Percentiles rank a stretch among this genome's conserved stretches.
These are phyloP conservation scores for Brachionus angularis DNA, from an alignment of 1,140 invertebrate species.

Conservation along the genomic window DNA sequence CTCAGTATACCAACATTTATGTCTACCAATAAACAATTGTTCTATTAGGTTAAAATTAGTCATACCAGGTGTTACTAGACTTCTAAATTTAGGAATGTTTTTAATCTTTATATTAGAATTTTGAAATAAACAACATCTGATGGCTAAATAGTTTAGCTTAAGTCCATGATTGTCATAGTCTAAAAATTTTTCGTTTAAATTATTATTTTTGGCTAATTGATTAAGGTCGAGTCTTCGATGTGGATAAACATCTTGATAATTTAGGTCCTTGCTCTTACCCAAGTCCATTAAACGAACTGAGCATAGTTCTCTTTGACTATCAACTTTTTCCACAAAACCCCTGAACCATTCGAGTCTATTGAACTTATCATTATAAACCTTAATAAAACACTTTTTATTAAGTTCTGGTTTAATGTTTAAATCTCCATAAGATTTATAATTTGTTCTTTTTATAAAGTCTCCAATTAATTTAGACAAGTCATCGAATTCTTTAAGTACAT, in stretches of 20 bases:
- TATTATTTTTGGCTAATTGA: neutral
- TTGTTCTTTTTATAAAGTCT: slow-evolving; percentile 1
- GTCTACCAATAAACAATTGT: neutral
- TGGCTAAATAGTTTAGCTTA: slow-evolving; percentile 28
- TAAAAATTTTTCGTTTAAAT: no score
- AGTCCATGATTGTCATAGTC: slow-evolving; percentile 17
- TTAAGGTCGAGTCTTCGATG: neutral
- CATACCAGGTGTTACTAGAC: neutral
- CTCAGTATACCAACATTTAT: slow-evolving; percentile 26
- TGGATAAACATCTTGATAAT: neutral
- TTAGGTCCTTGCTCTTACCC: neutral
- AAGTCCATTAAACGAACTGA: neutral
- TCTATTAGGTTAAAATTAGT: slow-evolving; percentile 10
- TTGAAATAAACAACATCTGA: slow-evolving; percentile 29
- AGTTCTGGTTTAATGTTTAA: neutral
- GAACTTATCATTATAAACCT: neutral
- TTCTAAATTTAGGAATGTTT: neutral
- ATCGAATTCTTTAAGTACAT: slow-evolving; percentile 3
- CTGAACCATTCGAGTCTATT: neutral
- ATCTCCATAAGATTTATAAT: slow-evolving; percentile 13
- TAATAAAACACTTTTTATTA: slow-evolving; percentile 11
- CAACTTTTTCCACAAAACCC: neutral
- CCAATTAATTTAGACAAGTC: neutral
- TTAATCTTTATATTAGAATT: neutral
- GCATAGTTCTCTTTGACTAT: neutral